phyloP scores from a whole-genome alignment of 2,113 vertebrate genomes.

The Lutjanus erythropterus region DNA sequence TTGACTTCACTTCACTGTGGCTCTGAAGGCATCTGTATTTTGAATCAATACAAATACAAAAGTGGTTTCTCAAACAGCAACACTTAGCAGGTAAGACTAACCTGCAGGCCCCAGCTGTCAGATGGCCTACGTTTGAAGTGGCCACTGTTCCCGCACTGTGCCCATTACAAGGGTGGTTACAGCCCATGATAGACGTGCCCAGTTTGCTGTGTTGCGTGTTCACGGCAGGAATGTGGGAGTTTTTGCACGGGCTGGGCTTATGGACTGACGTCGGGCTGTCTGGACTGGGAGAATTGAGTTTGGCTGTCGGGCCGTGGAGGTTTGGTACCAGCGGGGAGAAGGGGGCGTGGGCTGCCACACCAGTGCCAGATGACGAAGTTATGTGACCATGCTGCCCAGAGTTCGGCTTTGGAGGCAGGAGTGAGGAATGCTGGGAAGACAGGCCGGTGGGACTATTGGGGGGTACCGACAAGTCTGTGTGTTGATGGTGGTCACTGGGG shows the following conservation, averaged over 20 bases:
- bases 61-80: neutral
- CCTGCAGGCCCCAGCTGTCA: constrained; percentile 91
- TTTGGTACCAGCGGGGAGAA: constrained; percentile 88
- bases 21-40: neutral
- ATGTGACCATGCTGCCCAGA: constrained; percentile 88
- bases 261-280: constrained; percentile 86
- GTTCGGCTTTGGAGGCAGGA: constrained; percentile 88
- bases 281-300: constrained; percentile 83
- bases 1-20: too few species aligned
- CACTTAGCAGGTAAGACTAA: constrained; percentile 73
- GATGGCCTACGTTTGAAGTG: constrained; percentile 85
- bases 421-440: constrained; percentile 90
- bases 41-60: constrained; percentile 3
- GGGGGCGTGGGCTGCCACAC: constrained; percentile 78
- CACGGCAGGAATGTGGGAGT: constrained; percentile 90
- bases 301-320: constrained; percentile 79
- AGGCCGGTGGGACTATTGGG: constrained; percentile 97
- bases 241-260: constrained; percentile 90
- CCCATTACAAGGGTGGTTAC: constrained; percentile 94
- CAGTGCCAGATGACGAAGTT: constrained; percentile 81
- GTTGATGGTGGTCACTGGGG: constrained; percentile 93
- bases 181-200: constrained; percentile 88
- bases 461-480: constrained; percentile 95
- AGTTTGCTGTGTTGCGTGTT: constrained; percentile 93
- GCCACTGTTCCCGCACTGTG: constrained; percentile 89